phyloP scores from a whole-genome alignment of 2,888 invertebrate genomes.

The Trachelus stipa region DNA sequence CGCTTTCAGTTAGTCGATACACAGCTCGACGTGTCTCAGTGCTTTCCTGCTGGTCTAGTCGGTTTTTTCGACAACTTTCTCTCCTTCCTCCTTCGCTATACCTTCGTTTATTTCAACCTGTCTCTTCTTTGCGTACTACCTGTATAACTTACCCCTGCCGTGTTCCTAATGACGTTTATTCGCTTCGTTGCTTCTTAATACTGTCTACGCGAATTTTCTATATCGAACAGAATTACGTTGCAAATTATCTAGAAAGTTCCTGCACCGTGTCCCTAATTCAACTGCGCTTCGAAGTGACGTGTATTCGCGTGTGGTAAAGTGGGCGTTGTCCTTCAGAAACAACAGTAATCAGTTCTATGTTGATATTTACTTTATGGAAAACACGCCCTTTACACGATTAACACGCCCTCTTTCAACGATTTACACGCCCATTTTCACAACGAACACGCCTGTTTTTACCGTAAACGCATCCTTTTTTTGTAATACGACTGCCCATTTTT shows the following conservation, averaged over 20 bases:
- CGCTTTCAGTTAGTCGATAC: conserved; percentile 14
- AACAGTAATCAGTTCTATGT: not conserved
- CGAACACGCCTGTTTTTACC: not conserved
- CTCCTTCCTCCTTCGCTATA: not conserved
- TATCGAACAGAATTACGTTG: not conserved
- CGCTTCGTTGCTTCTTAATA: not conserved
- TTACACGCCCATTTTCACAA: not conserved
- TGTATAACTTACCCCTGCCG: not conserved
- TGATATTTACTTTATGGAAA: not conserved
- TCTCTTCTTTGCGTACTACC: not conserved
- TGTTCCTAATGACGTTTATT: not conserved
- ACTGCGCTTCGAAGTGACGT: not conserved
- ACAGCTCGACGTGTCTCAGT: not conserved
- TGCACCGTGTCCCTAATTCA: not conserved
- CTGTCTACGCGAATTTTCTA: not conserved
- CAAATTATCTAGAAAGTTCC: not conserved
- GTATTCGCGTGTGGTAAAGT: not conserved
- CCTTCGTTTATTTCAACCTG: not conserved
- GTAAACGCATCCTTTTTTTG: not conserved
- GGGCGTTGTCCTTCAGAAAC: conserved; percentile 3
- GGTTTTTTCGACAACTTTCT: too few relatives aligned
- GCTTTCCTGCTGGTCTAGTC: not conserved
- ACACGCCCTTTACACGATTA: not conserved
- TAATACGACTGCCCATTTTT: not conserved
- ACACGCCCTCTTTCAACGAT: not conserved